Conservation (phyloP, 2,797 vertebrate genomes). For the Bucorvus abyssinicus region DNA sequence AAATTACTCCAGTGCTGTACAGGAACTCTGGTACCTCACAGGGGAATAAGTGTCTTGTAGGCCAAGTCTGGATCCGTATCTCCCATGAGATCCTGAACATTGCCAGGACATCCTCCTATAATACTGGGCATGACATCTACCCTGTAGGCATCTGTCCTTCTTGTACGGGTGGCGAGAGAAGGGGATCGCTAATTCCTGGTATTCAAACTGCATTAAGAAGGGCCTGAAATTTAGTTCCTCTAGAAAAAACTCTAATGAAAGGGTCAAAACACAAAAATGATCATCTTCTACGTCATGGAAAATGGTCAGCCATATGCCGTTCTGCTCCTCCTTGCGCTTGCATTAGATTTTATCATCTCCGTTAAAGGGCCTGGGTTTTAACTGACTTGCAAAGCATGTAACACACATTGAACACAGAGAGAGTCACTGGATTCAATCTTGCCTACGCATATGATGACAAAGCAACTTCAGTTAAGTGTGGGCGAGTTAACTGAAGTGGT, state of each 20-base stretch:
- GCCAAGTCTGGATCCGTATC: neutral
- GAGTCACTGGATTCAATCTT: neutral
- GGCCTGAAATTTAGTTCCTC: neutral
- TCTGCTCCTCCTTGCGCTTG: accelerated
- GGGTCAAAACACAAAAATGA: neutral
- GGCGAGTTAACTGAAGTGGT: neutral
- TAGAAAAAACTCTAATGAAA: neutral
- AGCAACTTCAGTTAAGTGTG: neutral
- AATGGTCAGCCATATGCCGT: neutral
- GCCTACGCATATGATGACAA: neutral
- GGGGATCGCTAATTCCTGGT: neutral
- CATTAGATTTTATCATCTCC: neutral
- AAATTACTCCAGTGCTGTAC: neutral
- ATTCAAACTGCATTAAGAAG: neutral
- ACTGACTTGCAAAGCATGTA: neutral
- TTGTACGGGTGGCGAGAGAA: neutral
- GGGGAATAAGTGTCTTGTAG: neutral
- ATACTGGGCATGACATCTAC: neutral
- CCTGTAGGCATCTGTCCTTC: neutral
- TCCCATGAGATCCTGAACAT: neutral
- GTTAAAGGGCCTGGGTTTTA: neutral
- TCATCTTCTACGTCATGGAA: neutral
- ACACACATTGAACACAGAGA: neutral
- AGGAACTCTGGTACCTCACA: neutral
- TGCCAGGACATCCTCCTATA: neutral